Evolutionary conservation across 2,888 invertebrate genomes (phyloP), one percentile per base, ranked within the genome.

Genomic region (Chrysotoxum bicinctum): DNA sequence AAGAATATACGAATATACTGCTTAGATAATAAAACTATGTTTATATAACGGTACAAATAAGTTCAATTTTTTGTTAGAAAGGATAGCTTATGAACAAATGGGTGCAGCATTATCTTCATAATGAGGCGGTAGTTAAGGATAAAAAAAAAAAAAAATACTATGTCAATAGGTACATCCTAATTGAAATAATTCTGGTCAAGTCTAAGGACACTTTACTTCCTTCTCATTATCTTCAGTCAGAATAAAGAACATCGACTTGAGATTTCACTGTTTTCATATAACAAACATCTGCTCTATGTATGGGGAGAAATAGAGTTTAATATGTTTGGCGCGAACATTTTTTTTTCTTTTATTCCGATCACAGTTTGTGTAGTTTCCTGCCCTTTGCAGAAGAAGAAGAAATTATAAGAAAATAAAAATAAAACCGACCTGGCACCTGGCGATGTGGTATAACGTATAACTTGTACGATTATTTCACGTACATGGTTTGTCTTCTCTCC

Each of bases 281-380:
- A 66, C 52, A 50, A 84, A 84, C 84, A 84, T 84, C 84, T 84
- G 84, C 84, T 68, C n/a, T 62, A 50, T 77, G 60, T 84, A 69
- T 64, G 7, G 3, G 64, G 19, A 70, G 72, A 62, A 66, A 54
- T 56, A 23, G 37, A 43, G 73, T 69, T 62, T 76, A 35, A 58
- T 26, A 68, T 75, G 52, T 78, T 79, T 84, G 83, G 83, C 83
- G 83, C 83, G 83, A 84, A 79, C 70, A 69, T 60, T 69, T 32
- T 32, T 26, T 21, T 50, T 66, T 58, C 26, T 35, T 64, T 70
- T 43, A 43, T 56, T 64, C 54, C 60, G 35, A 35, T 68, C 56
- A 23, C 50, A 45, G 32, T 73, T 30, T 45, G 45, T 26, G 26
- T 68, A 16, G 58, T 75, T 83, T 84, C 80, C 80, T 84, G 70